Conservation (phyloP, 2,113 vertebrate species). For the Eurypyga helias region DNA sequence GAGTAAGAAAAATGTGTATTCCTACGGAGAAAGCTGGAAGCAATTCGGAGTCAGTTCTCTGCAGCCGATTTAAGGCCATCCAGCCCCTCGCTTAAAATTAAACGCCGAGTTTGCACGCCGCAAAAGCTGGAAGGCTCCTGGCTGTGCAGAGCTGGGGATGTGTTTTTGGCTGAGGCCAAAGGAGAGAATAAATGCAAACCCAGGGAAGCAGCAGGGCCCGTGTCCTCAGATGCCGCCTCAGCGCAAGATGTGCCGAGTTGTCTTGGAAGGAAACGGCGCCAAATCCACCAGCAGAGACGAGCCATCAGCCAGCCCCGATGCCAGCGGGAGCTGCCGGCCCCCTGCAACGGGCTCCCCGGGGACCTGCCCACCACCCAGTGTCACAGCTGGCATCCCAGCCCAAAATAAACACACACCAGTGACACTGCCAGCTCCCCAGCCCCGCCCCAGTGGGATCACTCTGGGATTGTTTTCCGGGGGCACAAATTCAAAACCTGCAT, state of each 20-base stretch:
- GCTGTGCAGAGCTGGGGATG: accelerated
- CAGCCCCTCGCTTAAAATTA: background rate
- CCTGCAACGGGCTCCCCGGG: background rate
- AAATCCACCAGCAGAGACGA: background rate
- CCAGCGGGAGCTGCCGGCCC: background rate
- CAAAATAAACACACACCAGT: accelerated
- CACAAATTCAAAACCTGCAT: accelerated
- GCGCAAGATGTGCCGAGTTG: background rate
- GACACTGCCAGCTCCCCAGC: accelerated
- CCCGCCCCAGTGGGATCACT: accelerated
- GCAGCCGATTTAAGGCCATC: accelerated
- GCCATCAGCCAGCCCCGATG: background rate
- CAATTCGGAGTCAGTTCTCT: accelerated
- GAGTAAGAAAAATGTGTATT: accelerated
- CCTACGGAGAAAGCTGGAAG: background rate
- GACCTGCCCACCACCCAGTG: background rate
- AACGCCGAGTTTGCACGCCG: accelerated
- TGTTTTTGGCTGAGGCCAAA: background rate
- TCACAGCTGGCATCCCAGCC: background rate
- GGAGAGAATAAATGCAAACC: background rate
- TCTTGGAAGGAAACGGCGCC: background rate
- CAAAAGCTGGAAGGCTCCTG: background rate
- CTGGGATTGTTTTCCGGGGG: accelerated
- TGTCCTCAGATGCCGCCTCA: conserved; percentile 48
- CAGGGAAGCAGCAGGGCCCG: background rate